These are phyloP conservation scores for Euspilapteryx auroguttella DNA, from an alignment of 2,888 invertebrate genomes.

Conservation along the genomic window DNA sequence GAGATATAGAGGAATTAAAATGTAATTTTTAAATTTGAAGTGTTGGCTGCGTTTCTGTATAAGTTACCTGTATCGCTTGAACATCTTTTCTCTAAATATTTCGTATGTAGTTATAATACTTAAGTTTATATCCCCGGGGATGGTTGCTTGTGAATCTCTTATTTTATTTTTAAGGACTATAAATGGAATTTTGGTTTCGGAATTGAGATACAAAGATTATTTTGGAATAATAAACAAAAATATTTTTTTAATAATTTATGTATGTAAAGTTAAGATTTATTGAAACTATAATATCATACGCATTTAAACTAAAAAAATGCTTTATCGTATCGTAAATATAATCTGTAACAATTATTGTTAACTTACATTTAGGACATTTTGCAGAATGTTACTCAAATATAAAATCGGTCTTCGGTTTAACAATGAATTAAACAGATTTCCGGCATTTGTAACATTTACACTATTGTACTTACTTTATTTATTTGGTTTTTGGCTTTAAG, in stretches of 20 bases:
- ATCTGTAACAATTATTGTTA: slow-evolving; percentile 9
- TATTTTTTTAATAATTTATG: slow-evolving; percentile 50
- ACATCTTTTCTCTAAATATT: too few relatives aligned
- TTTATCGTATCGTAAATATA: too few relatives aligned
- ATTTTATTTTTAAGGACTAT: slow-evolving; percentile 19
- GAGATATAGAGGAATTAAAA: slow-evolving; percentile 29
- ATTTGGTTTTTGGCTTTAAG: slow-evolving; percentile 29
- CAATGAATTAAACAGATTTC: slow-evolving; percentile 12
- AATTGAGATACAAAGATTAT: slow-evolving; percentile 43
- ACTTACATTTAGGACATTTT: slow-evolving; percentile 11
- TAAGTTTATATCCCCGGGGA: too few relatives aligned
- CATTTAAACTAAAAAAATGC: too few relatives aligned
- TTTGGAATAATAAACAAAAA: slow-evolving; percentile 17
- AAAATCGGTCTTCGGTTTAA: slow-evolving; percentile 10
- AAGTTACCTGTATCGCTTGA: too few relatives aligned
- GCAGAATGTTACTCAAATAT: slow-evolving; percentile 10
- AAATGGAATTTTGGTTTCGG: slow-evolving; percentile 23
- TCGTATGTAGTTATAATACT: too few relatives aligned
- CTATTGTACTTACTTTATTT: neutral
- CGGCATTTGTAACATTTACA: too few relatives aligned
- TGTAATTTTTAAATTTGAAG: slow-evolving; percentile 15
- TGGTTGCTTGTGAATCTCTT: slow-evolving; percentile 4
- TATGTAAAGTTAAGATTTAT: slow-evolving; percentile 18
- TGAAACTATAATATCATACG: too few relatives aligned
- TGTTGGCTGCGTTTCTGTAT: too few relatives aligned